Conservation (phyloP, 2,888 invertebrate genomes). For the Melanargia galathea region DNA sequence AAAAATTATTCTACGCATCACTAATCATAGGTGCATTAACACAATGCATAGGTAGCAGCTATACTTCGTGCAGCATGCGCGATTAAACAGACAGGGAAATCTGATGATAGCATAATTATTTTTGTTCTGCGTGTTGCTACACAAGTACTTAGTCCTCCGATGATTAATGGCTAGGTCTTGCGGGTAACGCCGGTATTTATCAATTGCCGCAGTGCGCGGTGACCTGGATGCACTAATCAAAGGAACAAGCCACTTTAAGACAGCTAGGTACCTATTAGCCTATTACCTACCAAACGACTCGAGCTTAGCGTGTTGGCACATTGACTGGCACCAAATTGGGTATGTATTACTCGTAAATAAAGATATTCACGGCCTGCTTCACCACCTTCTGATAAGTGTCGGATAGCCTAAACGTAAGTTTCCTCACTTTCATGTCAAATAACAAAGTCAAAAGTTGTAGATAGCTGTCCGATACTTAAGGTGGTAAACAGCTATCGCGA, state of each 20-base stretch:
- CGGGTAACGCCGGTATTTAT: slow-evolving; percentile 37
- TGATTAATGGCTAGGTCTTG: slow-evolving; percentile 30
- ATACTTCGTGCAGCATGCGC: background rate
- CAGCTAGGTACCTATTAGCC: background rate
- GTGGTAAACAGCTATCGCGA: too few relatives aligned
- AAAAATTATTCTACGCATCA: too few relatives aligned
- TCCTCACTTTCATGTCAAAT: too few relatives aligned
- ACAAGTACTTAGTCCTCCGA: slow-evolving; percentile 7
- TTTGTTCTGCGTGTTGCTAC: background rate
- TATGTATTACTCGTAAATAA: too few relatives aligned
- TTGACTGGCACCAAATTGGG: background rate
- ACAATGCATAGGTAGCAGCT: background rate
- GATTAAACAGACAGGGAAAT: background rate
- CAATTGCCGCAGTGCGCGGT: slow-evolving; percentile 28
- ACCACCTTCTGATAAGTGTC: too few relatives aligned
- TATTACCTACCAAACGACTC: background rate
- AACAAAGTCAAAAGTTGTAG: too few relatives aligned
- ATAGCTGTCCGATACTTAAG: too few relatives aligned
- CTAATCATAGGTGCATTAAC: background rate
- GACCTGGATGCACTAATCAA: slow-evolving; percentile 41
- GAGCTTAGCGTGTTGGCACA: background rate
- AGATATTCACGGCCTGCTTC: too few relatives aligned
- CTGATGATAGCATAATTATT: slow-evolving; percentile 3
- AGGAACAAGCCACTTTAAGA: slow-evolving; percentile 36
- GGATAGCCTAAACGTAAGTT: too few relatives aligned